Percentiles rank a stretch among this genome's conserved stretches.
Evolutionary conservation across 2,888 invertebrate genomes (phyloP).

Genomic region (Eupithecia tripunctaria): DNA sequence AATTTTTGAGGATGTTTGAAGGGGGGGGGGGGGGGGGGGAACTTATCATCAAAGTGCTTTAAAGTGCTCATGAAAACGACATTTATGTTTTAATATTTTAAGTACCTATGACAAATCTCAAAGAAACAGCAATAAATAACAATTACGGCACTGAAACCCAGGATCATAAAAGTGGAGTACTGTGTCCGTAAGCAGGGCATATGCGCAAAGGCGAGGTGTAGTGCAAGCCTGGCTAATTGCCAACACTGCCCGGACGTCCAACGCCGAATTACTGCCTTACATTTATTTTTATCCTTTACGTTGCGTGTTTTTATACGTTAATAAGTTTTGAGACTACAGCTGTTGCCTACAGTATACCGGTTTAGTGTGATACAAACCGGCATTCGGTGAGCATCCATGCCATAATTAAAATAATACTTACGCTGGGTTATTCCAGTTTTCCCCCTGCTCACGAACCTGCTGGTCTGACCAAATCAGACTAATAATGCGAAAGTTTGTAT

Average conservation of each 20-base stretch:
- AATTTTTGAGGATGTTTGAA: neutral
- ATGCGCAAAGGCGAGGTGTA: constrained; percentile 45
- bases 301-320: constrained; percentile 36
- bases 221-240: constrained; percentile 58
- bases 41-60: neutral
- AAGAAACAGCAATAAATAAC: constrained; percentile 16
- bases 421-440: too few relatives aligned
- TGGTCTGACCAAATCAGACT: too few relatives aligned
- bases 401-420: neutral
- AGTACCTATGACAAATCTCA: neutral
- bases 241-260: constrained; percentile 47
- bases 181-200: constrained; percentile 25
- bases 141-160: constrained; percentile 22
- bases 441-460: too few relatives aligned
- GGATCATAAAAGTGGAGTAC: constrained; percentile 27
- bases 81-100: neutral
- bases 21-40: too few relatives aligned
- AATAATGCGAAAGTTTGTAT: too few relatives aligned
- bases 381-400: neutral
- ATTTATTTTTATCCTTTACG: constrained; percentile 52
- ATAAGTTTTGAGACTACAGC: constrained; percentile 33
- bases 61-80: neutral
- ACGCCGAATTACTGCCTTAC: constrained; percentile 49
- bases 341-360: constrained; percentile 21
- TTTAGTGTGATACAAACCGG: neutral